These are phyloP conservation scores for Diplosoma virens DNA, from an alignment of 23 tunicate genomes.

Conservation along the genomic window DNA sequence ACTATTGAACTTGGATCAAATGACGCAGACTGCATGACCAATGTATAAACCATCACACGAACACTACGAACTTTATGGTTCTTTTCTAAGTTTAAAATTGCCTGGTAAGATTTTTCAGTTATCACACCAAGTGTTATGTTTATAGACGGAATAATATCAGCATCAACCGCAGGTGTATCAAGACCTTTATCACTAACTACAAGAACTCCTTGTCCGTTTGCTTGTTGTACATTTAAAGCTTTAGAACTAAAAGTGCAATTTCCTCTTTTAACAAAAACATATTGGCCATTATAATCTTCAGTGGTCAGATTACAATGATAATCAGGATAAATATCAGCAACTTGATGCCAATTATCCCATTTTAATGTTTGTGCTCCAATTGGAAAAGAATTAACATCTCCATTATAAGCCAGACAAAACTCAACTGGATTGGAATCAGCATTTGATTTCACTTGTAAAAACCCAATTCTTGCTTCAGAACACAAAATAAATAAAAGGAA, in stretches of 20 bases:
- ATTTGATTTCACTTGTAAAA: no score
- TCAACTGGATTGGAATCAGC: no score
- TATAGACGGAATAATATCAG: background rate
- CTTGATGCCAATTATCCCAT: conserved; percentile 23
- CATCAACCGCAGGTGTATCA: conserved; percentile 43
- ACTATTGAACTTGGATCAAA: conserved; percentile 44
- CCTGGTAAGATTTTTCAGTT: conserved; percentile 23
- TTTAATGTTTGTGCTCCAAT: no score
- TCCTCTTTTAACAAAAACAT: conserved; percentile 65
- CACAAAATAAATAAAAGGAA: no score
- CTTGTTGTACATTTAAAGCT: conserved; percentile 42
- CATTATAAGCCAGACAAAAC: no score
- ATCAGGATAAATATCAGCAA: conserved; percentile 55
- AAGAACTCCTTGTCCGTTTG: conserved; percentile 53
- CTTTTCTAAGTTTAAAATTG: background rate
- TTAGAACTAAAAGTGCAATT: conserved; percentile 77
- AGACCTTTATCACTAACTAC: conserved; percentile 47
- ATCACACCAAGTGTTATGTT: conserved; percentile 54
- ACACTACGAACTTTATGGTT: conserved; percentile 28
- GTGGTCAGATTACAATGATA: conserved; percentile 33
- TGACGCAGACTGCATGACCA: background rate
- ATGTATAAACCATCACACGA: conserved; percentile 26
- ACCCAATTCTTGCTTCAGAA: no score
- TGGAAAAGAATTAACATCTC: no score
- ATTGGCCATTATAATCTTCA: conserved; percentile 8